Evolutionary conservation across 1,140 invertebrate genomes (phyloP), one percentile per base, ranked within the genome.

Genomic region (Zaprionus kolodkinae): DNA sequence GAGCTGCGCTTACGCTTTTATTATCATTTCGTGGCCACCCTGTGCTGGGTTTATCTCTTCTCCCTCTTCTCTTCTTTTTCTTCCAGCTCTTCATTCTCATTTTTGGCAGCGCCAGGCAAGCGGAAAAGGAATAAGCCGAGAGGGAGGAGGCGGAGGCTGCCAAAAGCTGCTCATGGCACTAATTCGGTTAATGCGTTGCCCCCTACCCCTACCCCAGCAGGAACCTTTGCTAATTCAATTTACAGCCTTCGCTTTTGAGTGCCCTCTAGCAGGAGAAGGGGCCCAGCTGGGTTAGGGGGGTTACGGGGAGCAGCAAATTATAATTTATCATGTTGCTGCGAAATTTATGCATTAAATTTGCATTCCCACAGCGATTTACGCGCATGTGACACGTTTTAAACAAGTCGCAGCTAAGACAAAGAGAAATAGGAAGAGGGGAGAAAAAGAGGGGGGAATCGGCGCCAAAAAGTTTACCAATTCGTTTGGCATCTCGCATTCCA

Each of bases 161-260:
- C 63, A 66, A 55, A 15, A 12, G 50, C 38, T 48, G 36, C 25
- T 54, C 45, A n/a, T 10, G 25, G 30, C 15, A 13, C 61, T 65
- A 72, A 76, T 72, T 72, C 56, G 72, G 38, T 72, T 66, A 65
- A 66, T 67, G 62, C 65, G 15, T 36, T 40, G 30, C n/a, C 50
- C 17, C 25, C 55, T 5, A 30, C 27, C 17, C 12, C n/a, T n/a
- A 7, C 21, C 6, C 13, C n/a, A 57, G 64, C 75, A 71, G n/a
- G 27, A 50, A 25, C 45, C 45, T 50, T 25, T 21, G 45, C 21
- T 82, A 83, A 88, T 87, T 87, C 74, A 84, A 89, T 88, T 89
- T 89, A 72, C 77, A 66, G 79, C 56, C 45, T 62, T 11, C 17
- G 45, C 45, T 10, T 61, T 66, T 72, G 69, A 76, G 72, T 72